Conservation (phyloP, 2,888 invertebrate species). For the Carcina quercana region DNA sequence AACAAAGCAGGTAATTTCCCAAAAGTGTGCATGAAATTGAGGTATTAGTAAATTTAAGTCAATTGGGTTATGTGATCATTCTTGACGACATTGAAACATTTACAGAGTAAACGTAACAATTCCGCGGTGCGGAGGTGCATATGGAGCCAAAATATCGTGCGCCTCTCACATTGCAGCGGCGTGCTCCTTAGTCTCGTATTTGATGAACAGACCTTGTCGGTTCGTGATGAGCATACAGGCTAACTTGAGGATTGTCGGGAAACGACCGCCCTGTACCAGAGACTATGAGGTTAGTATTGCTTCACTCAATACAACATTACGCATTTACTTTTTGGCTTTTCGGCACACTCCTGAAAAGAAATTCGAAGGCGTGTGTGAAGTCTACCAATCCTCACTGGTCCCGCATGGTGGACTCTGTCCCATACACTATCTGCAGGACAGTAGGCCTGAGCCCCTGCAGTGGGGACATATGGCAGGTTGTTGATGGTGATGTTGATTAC, state of each 20-base stretch:
- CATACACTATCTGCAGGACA: no score
- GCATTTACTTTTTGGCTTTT: background rate
- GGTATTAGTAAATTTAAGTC: background rate
- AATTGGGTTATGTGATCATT: background rate
- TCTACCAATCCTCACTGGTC: no score
- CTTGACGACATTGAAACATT: background rate
- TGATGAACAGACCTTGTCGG: conserved; percentile 78
- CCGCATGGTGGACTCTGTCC: no score
- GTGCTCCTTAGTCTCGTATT: conserved; percentile 80
- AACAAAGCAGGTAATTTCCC: conserved; percentile 74
- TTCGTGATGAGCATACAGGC: conserved; percentile 81
- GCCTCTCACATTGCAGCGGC: conserved; percentile 74
- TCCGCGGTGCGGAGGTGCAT: conserved; percentile 72
- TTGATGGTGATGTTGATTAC: no score
- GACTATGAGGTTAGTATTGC: conserved; percentile 77
- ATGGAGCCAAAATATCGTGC: conserved; percentile 81
- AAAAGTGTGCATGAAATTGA: background rate
- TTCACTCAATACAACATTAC: no score
- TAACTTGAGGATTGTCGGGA: conserved; percentile 82
- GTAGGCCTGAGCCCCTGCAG: no score
- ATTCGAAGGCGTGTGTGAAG: no score
- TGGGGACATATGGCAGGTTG: no score
- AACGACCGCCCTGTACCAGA: conserved; percentile 73
- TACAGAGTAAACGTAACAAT: conserved; percentile 38
- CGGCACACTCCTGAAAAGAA: no score